Evolutionary conservation across 2,113 vertebrate genomes (phyloP).

Genomic region (Engystomops pustulosus): DNA sequence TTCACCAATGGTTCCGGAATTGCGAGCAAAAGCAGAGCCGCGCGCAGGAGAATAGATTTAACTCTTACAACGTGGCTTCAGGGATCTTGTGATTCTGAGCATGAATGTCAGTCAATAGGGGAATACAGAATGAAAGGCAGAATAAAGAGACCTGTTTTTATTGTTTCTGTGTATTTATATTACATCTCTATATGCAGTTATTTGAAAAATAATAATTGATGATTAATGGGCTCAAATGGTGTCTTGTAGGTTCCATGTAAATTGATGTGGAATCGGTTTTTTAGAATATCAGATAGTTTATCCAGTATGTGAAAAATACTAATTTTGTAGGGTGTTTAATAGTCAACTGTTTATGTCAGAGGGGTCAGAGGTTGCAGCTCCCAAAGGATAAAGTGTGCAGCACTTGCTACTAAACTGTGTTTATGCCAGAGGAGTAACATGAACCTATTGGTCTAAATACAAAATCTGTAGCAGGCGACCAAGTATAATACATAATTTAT

Average conservation of each 20-base stretch:
- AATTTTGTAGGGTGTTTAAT: too few relatives aligned
- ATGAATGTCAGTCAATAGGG: not conserved
- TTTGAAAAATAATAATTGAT: too few relatives aligned
- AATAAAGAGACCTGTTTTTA: not conserved
- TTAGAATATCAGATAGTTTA: too few relatives aligned
- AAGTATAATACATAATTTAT: too few relatives aligned
- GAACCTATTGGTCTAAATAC: too few relatives aligned
- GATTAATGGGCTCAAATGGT: not conserved
- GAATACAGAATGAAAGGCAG: not conserved
- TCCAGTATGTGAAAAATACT: too few relatives aligned
- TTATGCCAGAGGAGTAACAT: too few relatives aligned
- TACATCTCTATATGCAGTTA: not conserved
- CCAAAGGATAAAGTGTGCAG: too few relatives aligned
- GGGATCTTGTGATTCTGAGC: slow-evolving; percentile 15
- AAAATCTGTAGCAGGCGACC: too few relatives aligned
- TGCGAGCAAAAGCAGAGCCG: slow-evolving; percentile 14
- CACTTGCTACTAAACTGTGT: too few relatives aligned
- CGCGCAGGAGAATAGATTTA: not conserved
- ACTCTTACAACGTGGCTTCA: not conserved
- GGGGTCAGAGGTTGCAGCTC: too few relatives aligned
- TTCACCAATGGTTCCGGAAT: not conserved
- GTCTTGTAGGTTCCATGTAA: not conserved
- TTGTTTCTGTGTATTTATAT: not conserved
- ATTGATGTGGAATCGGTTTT: not conserved
- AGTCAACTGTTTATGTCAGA: too few relatives aligned